Conservation (phyloP, 2,113 vertebrate genomes). For the Pavo muticus region DNA sequence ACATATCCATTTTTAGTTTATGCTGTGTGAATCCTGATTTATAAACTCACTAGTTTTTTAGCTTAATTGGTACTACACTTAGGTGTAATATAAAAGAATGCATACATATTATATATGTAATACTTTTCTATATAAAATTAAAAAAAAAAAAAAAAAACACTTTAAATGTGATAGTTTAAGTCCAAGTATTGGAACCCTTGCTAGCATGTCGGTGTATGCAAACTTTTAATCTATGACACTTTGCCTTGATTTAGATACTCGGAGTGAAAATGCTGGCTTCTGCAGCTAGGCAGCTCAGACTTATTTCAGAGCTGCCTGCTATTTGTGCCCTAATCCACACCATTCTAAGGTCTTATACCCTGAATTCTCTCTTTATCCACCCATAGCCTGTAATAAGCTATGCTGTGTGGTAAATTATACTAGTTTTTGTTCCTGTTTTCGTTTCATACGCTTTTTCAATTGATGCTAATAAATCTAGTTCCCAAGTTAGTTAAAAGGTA, state of each 20-base stretch:
- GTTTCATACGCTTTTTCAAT: neutral
- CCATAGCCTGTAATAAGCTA: neutral
- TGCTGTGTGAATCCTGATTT: neutral
- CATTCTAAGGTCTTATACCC: neutral
- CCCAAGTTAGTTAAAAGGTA: neutral
- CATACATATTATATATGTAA: neutral
- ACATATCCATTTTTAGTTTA: neutral
- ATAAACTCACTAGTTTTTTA: neutral
- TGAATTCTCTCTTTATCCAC: neutral
- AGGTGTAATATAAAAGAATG: neutral
- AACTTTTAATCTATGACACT: neutral
- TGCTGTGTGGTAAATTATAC: neutral
- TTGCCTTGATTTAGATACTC: neutral
- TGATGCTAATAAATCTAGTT: neutral
- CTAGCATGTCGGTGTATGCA: neutral
- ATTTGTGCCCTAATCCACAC: neutral
- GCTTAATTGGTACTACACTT: neutral
- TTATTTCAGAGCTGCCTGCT: neutral
- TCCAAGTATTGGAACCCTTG: neutral
- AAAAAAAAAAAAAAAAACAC: neutral
- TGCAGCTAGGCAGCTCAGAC: neutral
- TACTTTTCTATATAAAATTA: neutral
- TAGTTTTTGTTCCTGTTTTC: neutral
- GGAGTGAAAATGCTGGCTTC: neutral
- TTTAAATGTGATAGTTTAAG: neutral